These are phyloP conservation scores for Zoanthus solanderi DNA, from an alignment of 92 coral and sea anemone genomes.

Conservation along the genomic window DNA sequence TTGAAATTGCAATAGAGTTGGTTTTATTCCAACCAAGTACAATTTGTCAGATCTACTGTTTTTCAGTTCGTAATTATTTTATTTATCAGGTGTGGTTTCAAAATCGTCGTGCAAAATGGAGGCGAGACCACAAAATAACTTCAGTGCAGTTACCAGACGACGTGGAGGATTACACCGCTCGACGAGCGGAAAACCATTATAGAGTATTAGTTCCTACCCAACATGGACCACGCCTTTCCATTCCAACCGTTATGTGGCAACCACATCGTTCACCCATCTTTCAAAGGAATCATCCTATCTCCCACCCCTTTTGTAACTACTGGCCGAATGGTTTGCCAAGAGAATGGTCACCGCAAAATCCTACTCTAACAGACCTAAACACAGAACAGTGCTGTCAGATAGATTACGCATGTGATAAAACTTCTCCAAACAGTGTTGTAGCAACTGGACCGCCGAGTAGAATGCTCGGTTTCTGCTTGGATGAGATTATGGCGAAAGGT, in stretches of 20 bases:
- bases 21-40: no score
- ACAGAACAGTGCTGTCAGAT: neutral
- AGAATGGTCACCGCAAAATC: no score
- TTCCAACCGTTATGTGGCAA: neutral
- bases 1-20: no score
- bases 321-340: neutral
- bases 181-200: neutral
- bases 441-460: neutral
- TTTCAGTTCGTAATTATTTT: neutral
- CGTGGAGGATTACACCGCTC: neutral
- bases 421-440: neutral
- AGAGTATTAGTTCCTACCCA: neutral
- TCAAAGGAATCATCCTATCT: neutral
- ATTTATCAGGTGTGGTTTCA: slow-evolving; percentile 15
- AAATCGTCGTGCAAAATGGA: slow-evolving; percentile 19
- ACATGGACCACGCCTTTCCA: neutral
- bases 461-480: no score
- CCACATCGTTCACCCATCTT: neutral
- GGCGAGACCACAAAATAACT: slow-evolving; percentile 10
- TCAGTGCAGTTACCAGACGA: neutral
- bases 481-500: neutral
- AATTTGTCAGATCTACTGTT: neutral
- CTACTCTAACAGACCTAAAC: neutral
- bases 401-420: neutral
- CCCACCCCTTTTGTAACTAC: neutral